Evolutionary conservation across 2,888 invertebrate species (phyloP).

Genomic region (Lumbricus terrestris): DNA sequence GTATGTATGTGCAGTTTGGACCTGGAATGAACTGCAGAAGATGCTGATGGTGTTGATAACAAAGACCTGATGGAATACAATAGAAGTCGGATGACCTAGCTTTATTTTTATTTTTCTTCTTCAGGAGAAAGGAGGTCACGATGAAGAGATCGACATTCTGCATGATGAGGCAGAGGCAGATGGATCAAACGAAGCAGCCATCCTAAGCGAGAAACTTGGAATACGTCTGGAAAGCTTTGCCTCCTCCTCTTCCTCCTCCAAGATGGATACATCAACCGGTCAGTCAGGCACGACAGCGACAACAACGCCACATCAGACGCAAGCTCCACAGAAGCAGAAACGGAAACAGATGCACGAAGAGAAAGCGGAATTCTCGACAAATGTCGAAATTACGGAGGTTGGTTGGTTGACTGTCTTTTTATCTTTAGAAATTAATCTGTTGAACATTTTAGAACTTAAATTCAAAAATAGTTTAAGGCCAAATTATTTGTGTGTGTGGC

Average conservation of each 20-base stretch:
- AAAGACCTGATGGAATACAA: not conserved
- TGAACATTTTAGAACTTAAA: not conserved
- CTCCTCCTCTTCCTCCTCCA: not conserved
- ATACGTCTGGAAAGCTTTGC: not conserved
- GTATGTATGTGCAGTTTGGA: too few species aligned
- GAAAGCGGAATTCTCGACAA: not conserved
- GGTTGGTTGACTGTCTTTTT: not conserved
- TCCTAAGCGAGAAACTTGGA: conserved; percentile 5
- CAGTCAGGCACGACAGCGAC: not conserved
- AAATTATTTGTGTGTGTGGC: not conserved
- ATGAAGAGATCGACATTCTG: not conserved
- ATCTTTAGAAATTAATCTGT: not conserved
- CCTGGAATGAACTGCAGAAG: too few species aligned
- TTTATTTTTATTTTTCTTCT: not conserved
- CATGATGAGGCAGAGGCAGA: not conserved
- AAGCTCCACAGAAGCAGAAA: not conserved
- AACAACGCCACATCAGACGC: not conserved
- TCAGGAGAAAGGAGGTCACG: not conserved
- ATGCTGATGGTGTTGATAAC: not conserved
- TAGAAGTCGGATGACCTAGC: not conserved
- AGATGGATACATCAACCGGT: not conserved
- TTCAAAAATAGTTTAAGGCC: too few species aligned
- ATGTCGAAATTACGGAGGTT: conserved; percentile 13
- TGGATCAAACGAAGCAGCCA: not conserved
- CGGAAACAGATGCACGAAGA: conserved; percentile 18